Conservation (phyloP, 1,140 invertebrate species). For the Sycophila sp. region DNA sequence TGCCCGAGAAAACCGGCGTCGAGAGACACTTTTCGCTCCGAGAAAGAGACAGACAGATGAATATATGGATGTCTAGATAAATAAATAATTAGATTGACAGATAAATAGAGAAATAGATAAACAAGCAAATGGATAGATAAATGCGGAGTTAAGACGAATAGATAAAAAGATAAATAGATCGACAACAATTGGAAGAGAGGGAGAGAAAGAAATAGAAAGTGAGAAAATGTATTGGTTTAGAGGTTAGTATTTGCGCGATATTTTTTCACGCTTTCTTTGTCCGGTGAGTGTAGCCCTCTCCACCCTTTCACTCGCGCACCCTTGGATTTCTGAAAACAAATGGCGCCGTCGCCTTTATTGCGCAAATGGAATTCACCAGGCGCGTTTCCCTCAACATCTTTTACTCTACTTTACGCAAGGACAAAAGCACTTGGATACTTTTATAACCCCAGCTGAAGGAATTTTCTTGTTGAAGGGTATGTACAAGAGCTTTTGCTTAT, state of each 20-base stretch:
- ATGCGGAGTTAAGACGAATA: too few species aligned
- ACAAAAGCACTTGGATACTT: not conserved
- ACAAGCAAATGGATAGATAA: too few species aligned
- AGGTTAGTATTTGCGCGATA: too few species aligned
- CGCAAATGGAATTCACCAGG: conserved; percentile 9
- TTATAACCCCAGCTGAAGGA: not conserved
- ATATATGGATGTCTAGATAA: too few species aligned
- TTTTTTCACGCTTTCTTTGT: too few species aligned
- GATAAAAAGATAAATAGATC: too few species aligned
- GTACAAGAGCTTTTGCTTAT: not conserved
- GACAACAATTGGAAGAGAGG: not conserved
- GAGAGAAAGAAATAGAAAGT: not conserved
- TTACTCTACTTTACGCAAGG: not conserved
- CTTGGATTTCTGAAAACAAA: conserved; percentile 19
- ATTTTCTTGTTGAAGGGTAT: not conserved
- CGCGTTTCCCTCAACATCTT: not conserved
- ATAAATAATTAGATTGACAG: too few species aligned
- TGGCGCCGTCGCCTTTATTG: conserved; percentile 7
- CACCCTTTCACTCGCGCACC: not conserved
- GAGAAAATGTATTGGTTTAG: too few species aligned
- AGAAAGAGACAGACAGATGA: too few species aligned
- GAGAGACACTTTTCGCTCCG: not conserved
- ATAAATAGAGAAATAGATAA: too few species aligned
- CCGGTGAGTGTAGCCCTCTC: too few species aligned
- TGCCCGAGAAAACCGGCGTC: not conserved